These are phyloP conservation scores for Polyergus mexicanus DNA, from an alignment of 1,140 invertebrate species.

Conservation along the genomic window DNA sequence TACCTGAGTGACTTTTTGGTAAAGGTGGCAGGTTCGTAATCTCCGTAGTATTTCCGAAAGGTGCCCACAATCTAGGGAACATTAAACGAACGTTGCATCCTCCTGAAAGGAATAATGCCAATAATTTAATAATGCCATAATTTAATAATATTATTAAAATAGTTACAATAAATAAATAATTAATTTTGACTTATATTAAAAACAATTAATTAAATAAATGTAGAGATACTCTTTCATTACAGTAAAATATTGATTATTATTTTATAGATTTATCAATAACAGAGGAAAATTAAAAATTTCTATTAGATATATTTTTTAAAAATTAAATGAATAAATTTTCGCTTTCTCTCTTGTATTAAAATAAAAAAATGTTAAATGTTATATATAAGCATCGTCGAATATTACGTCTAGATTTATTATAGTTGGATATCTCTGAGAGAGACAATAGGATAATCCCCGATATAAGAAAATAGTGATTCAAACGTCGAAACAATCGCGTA, in stretches of 20 bases:
- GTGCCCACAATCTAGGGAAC: constrained; percentile 85
- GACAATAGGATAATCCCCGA: background rate
- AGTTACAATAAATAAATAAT: background rate
- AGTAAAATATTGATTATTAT: background rate
- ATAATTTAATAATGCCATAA: no score
- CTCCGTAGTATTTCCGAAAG: constrained; percentile 81
- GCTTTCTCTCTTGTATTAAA: background rate
- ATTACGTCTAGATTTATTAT: background rate
- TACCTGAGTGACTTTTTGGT: constrained; percentile 84
- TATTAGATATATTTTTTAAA: background rate
- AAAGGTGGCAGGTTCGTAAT: constrained; percentile 81
- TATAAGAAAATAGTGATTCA: background rate
- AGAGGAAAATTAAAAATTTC: background rate
- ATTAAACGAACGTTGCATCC: constrained; percentile 84
- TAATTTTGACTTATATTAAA: background rate
- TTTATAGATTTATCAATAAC: background rate
- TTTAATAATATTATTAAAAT: background rate
- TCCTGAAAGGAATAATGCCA: constrained; percentile 61
- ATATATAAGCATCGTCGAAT: background rate
- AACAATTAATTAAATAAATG: background rate
- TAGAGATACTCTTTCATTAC: background rate
- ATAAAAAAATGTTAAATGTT: background rate
- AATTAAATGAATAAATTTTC: background rate
- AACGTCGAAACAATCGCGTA: constrained; percentile 13
- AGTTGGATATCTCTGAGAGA: background rate